Percentiles rank a stretch among this genome's conserved stretches.
These are phyloP conservation scores for Rostratula benghalensis DNA, from an alignment of 2,113 vertebrate genomes.

Conservation along the genomic window DNA sequence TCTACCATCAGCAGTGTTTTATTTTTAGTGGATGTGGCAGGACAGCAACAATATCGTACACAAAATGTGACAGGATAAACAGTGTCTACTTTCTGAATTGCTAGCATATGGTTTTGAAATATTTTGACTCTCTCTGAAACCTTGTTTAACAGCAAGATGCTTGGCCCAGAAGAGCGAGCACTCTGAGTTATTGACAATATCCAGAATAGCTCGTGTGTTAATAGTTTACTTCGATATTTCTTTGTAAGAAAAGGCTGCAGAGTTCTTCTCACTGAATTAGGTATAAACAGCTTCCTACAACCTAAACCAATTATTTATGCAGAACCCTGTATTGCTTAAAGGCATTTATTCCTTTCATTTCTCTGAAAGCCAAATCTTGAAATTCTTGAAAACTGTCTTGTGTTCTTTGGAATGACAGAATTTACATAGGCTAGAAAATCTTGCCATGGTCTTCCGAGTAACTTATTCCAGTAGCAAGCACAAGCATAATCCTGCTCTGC, in stretches of 20 bases:
- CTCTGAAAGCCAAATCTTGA: not conserved
- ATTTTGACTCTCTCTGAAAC: not conserved
- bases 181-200: not conserved
- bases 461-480: not conserved
- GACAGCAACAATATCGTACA: not conserved
- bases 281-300: not conserved
- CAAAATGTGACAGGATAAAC: not conserved
- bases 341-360: not conserved
- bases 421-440: not conserved
- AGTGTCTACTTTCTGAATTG: not conserved
- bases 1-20: not conserved
- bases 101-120: not conserved
- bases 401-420: not conserved
- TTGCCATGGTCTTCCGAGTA: not conserved
- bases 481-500: not conserved
- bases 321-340: not conserved
- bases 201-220: not conserved
- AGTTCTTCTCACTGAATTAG: not conserved
- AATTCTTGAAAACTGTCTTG: not conserved
- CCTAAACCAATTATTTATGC: not conserved
- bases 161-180: not conserved
- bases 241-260: not conserved
- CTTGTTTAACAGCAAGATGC: not conserved
- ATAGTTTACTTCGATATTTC: not conserved
- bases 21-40: not conserved